Evolutionary conservation across 1,140 invertebrate genomes (phyloP), one percentile per base, ranked within the genome.

Genomic region (Eupristina koningsbergeri): DNA sequence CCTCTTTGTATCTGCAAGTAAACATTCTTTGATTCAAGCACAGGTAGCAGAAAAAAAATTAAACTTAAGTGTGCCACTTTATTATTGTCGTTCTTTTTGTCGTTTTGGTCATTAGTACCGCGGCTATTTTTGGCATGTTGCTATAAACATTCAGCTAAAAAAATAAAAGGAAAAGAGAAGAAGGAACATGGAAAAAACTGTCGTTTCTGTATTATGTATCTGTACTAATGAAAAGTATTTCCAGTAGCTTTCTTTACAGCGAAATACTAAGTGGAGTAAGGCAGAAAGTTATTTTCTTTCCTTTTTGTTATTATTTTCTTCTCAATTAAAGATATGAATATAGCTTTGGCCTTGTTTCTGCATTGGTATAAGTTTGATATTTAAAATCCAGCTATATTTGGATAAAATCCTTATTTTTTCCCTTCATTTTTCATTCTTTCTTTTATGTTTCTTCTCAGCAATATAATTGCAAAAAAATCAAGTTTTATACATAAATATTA

Each of bases 141-240:
- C 29, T 39, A 11, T 47, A 26, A 15, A 26, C 26, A 73, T 80
- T 71, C 50, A 73, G 3, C 34, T n/a, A 47, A 13, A 58, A 22
- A 45, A 45, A 61, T n/a, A 74, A n/a, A 36, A 0, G 29, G n/a
- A 71, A 53, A 63, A 31, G 19, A 19, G 34, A 31, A 9, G 19
- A 8, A 26, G 13, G 47, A 39, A 31, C 22, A 8, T n/a, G 50
- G 73, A 81, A 76, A 82, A 69, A 61, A 61, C 73, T 58, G 58
- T 83, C 58, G 81, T 75, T 41, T 45, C 74, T 77, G 61, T 63
- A 77, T 83, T 75, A 73, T 78, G 75, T 79, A 75, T 77, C 79
- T 73, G 64, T 73, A 78, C 63, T 83, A 79, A 83, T 83, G 75
- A 83, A 71, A 79, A 83, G 75, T 83, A 78, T 83, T 83, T 78